Percentiles rank a stretch among this genome's conserved stretches.
These are phyloP conservation scores for Bellardia bayeri DNA, from an alignment of 2,888 invertebrate species.

Conservation along the genomic window DNA sequence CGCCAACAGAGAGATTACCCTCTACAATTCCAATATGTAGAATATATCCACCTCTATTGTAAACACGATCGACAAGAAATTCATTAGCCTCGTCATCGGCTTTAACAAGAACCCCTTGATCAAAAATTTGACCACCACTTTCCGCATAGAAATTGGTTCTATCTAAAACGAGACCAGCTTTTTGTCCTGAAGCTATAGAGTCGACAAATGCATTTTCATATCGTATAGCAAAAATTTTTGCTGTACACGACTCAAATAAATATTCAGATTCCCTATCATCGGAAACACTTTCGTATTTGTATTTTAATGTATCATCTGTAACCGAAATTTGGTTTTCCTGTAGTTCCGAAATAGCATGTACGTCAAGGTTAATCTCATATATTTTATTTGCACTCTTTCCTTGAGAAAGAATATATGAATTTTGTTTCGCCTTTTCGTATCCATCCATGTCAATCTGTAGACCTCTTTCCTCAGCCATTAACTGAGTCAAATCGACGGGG, in stretches of 20 bases:
- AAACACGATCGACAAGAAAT: constrained; percentile 96
- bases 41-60: constrained; percentile 97
- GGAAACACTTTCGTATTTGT: constrained; percentile 90
- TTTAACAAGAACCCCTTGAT: constrained; percentile 96
- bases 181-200: constrained; percentile 91
- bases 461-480: constrained; percentile 99
- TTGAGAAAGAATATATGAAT: constrained; percentile 95
- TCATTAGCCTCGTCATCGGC: constrained; percentile 93
- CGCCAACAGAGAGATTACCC: constrained; percentile 93
- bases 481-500: constrained; percentile 97
- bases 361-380: constrained; percentile 95
- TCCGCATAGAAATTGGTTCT: constrained; percentile 98
- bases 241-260: constrained; percentile 89
- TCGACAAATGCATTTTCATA: constrained; percentile 93
- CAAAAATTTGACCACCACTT: constrained; percentile 99
- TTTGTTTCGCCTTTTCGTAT: constrained; percentile 97
- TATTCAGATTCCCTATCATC: constrained; percentile 90
- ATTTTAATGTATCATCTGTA: constrained; percentile 97
- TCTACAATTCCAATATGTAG: constrained; percentile 96
- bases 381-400: constrained; percentile 92
- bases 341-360: constrained; percentile 96
- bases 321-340: constrained; percentile 90
- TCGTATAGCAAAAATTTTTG: constrained; percentile 92
- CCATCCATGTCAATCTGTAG: constrained; percentile 93
- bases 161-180: constrained; percentile 96